Evolutionary conservation across 2,797 vertebrate genomes (phyloP).

Genomic region (Gadopsis bispinosus): DNA sequence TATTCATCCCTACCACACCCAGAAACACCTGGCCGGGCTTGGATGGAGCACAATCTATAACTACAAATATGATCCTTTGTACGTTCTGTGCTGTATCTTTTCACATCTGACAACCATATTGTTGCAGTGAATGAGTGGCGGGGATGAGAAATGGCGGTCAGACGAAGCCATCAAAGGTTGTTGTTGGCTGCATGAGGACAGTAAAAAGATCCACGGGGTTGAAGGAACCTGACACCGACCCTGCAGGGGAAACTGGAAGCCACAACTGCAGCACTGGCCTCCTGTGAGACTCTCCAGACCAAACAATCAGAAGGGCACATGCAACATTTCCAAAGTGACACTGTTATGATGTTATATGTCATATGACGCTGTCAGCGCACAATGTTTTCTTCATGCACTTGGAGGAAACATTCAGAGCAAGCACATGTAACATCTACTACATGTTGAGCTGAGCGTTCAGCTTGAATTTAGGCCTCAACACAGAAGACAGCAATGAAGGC

Average conservation of each 20-base stretch:
- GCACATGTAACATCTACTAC: not conserved
- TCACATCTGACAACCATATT: constrained; percentile 11
- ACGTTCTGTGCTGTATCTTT: not conserved
- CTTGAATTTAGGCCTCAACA: not conserved
- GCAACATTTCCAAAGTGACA: constrained; percentile 3
- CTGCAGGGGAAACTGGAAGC: constrained; percentile 20
- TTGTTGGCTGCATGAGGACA: not conserved
- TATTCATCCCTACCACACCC: constrained; percentile 27
- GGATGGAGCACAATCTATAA: constrained; percentile 2
- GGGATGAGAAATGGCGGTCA: constrained; percentile 5
- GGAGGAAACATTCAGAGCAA: not conserved
- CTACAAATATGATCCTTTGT: constrained; percentile 9
- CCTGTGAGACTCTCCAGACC: not conserved
- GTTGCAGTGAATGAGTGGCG: constrained; percentile 19
- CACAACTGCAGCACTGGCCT: not conserved
- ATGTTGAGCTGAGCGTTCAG: not conserved
- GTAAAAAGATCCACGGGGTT: constrained; percentile 10
- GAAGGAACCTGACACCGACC: constrained; percentile 28
- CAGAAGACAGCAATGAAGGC: not conserved
- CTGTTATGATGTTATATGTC: too few relatives aligned
- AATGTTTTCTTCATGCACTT: not conserved
- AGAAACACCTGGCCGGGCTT: constrained; percentile 48
- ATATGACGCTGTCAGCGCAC: not conserved
- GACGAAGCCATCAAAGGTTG: constrained; percentile 9
- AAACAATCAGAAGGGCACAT: not conserved